phyloP scores from a whole-genome alignment of 2,888 invertebrate genomes.

The Rhagonycha lutea region DNA sequence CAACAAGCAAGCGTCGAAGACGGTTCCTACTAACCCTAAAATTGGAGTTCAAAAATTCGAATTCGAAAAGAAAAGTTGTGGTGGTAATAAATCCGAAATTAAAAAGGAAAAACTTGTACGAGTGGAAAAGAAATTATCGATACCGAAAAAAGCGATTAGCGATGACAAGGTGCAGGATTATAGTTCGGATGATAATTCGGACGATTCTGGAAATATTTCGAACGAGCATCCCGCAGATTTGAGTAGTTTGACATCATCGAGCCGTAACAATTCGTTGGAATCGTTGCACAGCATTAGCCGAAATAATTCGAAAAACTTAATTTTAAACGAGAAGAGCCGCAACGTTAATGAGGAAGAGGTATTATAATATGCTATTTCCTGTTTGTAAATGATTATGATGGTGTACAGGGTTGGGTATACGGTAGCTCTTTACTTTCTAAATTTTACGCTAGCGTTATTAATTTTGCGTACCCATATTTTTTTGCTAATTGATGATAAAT shows the following conservation, averaged over 20 bases:
- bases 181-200: constrained; percentile 71
- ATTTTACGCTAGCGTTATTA: not conserved
- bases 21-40: not conserved
- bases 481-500: not conserved
- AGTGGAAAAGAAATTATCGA: not conserved
- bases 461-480: not conserved
- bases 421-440: not conserved
- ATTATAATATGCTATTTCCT: not conserved
- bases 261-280: constrained; percentile 24
- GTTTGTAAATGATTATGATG: not conserved
- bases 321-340: constrained; percentile 4
- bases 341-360: constrained; percentile 14
- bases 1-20: not conserved
- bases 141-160: not conserved
- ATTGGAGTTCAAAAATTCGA: not conserved
- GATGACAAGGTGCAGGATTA: constrained; percentile 54
- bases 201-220: constrained; percentile 82
- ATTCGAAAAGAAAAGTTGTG: not conserved
- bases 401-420: not conserved
- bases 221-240: constrained; percentile 64
- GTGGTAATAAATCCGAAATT: not conserved
- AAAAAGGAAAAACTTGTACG: not conserved
- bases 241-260: constrained; percentile 23
- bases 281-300: constrained; percentile 13
- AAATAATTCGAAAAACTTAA: not conserved